phyloP scores from a whole-genome alignment of 1,140 invertebrate genomes.

The Mylabris phalerata region DNA sequence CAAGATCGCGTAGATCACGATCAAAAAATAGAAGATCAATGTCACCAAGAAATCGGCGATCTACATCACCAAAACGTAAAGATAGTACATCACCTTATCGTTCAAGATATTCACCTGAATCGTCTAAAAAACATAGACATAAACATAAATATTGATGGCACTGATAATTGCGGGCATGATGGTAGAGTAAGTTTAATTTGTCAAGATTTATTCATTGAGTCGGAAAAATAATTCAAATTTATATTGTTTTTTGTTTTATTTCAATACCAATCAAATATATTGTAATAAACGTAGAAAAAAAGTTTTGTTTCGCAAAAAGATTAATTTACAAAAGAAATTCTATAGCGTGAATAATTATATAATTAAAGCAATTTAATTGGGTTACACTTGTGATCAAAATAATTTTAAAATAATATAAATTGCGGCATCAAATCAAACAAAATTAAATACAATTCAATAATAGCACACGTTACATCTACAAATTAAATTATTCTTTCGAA shows the following conservation, averaged over 20 bases:
- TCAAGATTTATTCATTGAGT: neutral
- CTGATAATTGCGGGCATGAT: no score
- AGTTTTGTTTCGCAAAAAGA: neutral
- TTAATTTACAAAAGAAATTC: neutral
- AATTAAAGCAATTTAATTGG: neutral
- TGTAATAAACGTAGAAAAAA: neutral
- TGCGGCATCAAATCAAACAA: no score
- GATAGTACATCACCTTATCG: conserved; percentile 28
- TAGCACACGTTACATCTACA: no score
- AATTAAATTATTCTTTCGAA: no score
- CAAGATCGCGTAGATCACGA: conserved; percentile 25
- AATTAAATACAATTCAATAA: no score
- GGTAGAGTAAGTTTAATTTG: neutral
- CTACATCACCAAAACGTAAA: conserved; percentile 24
- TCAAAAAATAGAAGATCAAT: conserved; percentile 15
- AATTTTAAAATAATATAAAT: no score
- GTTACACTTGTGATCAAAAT: no score
- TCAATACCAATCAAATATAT: neutral
- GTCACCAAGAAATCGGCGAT: conserved; percentile 23
- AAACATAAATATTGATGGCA: conserved; percentile 37
- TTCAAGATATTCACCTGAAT: conserved; percentile 35
- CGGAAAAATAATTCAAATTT: neutral
- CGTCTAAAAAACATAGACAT: conserved; percentile 36
- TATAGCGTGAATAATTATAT: neutral
- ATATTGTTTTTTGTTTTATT: neutral